Base-by-base conservation (phyloP, 2,113 vertebrate genomes). In the Bungarus multicinctus region DNA sequence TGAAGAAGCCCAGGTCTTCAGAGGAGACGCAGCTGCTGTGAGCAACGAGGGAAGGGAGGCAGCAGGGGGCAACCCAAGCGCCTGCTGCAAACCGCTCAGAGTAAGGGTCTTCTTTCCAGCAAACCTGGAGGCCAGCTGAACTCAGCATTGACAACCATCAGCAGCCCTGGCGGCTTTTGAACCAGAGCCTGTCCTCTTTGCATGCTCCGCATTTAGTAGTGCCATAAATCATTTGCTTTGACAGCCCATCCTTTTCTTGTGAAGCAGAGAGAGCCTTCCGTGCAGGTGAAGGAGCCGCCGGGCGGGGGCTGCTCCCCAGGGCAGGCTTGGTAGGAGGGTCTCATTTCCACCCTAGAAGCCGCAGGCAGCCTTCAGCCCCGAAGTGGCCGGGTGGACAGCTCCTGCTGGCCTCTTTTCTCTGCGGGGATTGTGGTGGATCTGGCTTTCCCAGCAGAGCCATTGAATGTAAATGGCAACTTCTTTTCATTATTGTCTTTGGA, bases 401-500 rank as follows among this genome's bases (percentile, higher is more conserved):
- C 74, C 74, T 8, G 34, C 74, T 3, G 7, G 69, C 69, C 18
- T 18, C 69, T 0, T 34, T 81, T 20, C 74, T 81, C 18, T 43
- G 34, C 7, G 0, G n/a, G 69, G 34, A 39, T 34, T 8, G n/a
- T 39, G 16, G 3, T 9, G 2, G 85, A 60, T 64, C 94, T 0
- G 90, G 85, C 39, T 16, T 54, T 81, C n/a, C 81, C 90, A 27
- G 85, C 81, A 91, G 69, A 52, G 88, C 92, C 12, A 1, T 64
- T 11, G 50, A 90, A 94, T 87, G 86, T 97, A 96, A 97, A 95
- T 95, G 92, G 6, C 93, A 85, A 25, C 30, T 85, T 25, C 57
- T 92, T 97, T 97, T 96, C 95, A 97, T 97, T 96, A 95, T 96
- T 95, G 93, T 25, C 90, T 96, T 97, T 95, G 97, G 97, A 96